Conservation (phyloP, 1,140 invertebrate species). For the Campoletis sonorensis region DNA sequence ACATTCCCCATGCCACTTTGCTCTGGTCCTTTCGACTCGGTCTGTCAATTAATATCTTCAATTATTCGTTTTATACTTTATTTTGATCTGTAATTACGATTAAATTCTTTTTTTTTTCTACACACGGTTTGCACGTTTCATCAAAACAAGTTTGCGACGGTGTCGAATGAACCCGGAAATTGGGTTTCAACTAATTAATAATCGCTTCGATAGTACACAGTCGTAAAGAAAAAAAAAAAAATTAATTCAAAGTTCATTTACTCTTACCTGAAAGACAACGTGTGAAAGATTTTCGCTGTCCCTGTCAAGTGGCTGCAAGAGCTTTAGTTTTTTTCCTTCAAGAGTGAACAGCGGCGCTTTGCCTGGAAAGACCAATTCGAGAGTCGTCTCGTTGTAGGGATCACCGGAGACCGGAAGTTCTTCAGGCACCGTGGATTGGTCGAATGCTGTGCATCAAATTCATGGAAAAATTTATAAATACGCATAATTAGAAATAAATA, state of each 20-base stretch:
- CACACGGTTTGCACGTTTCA: no score
- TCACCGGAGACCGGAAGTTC: constrained; percentile 90
- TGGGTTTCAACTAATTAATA: no score
- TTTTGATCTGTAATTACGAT: neutral
- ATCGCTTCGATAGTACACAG: neutral
- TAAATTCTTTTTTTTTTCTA: neutral
- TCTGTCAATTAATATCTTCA: neutral
- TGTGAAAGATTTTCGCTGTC: constrained; percentile 91
- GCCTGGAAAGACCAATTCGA: constrained; percentile 87
- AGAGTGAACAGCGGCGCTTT: constrained; percentile 86
- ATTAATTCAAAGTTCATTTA: neutral
- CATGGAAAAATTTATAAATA: neutral
- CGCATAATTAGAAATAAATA: neutral
- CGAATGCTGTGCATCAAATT: constrained; percentile 80
- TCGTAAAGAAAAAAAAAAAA: neutral
- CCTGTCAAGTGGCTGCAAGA: constrained; percentile 88
- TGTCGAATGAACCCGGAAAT: no score
- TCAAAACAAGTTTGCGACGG: no score
- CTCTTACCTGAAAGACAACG: constrained; percentile 88
- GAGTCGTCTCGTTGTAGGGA: constrained; percentile 86
- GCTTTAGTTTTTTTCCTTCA: constrained; percentile 87
- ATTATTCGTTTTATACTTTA: neutral
- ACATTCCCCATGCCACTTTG: no score
- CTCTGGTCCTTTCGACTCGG: neutral
- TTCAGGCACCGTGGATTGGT: constrained; percentile 86